These are phyloP conservation scores for Brachyptera putata DNA, from an alignment of 2,888 invertebrate genomes.

Conservation along the genomic window DNA sequence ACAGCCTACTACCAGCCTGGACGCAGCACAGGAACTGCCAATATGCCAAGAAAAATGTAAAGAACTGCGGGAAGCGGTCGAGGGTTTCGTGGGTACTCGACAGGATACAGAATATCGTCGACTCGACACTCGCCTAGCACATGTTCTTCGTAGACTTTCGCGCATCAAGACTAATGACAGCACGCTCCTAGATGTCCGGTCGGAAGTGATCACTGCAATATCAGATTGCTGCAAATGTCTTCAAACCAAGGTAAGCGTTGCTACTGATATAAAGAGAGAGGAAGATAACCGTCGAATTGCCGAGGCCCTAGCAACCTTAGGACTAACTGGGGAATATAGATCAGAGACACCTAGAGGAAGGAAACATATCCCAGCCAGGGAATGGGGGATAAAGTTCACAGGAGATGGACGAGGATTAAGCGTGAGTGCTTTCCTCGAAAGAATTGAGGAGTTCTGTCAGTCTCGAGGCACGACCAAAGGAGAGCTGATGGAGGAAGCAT, in stretches of 20 bases:
- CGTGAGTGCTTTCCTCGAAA: slow-evolving; percentile 6
- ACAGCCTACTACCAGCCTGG: background rate
- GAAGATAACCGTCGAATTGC: too few species aligned
- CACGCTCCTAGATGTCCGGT: background rate
- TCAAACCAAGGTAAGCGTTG: too few species aligned
- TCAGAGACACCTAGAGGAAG: background rate
- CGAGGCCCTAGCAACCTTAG: too few species aligned
- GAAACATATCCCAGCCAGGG: background rate
- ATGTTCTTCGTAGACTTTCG: background rate
- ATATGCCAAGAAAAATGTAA: background rate
- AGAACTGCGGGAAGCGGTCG: background rate
- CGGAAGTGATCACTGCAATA: background rate
- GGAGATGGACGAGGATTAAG: slow-evolving; percentile 15
- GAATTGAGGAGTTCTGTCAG: slow-evolving; percentile 1
- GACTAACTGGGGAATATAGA: too few species aligned
- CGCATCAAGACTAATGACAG: background rate
- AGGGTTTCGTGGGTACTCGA: background rate
- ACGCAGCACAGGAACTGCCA: background rate
- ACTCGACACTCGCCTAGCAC: background rate
- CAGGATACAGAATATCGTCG: background rate
- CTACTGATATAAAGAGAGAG: too few species aligned
- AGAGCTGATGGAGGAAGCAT: background rate
- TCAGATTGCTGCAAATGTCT: too few species aligned
- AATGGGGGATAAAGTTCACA: slow-evolving; percentile 33
- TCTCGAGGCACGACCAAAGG: background rate